phyloP scores from a whole-genome alignment of 2,797 vertebrate species.

The Catharus ustulatus region DNA sequence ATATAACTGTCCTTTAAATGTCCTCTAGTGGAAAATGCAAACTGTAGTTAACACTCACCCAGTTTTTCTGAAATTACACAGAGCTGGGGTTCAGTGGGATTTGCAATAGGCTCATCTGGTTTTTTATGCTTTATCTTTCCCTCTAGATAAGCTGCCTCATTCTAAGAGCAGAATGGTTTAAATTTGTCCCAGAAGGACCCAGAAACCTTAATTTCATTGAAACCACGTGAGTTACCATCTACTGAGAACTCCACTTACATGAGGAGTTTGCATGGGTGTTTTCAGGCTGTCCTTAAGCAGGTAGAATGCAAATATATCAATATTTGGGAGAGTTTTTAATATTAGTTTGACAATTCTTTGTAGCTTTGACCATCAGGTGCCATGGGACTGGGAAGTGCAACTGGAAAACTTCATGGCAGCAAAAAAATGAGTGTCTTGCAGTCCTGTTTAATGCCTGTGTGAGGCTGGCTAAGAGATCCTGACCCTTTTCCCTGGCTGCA shows the following conservation, averaged over 20 bases:
- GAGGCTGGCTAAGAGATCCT: background rate
- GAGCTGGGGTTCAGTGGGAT: background rate
- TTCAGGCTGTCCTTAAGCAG: background rate
- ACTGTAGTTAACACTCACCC: background rate
- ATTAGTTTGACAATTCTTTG: background rate
- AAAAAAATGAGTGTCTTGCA: background rate
- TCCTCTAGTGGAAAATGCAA: background rate
- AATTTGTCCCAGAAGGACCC: background rate
- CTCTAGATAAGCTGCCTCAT: background rate
- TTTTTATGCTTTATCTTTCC: background rate
- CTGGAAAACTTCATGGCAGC: background rate
- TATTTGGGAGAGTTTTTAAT: background rate
- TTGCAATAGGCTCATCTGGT: background rate
- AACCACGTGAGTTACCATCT: background rate
- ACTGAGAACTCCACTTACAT: background rate
- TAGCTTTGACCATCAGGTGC: background rate
- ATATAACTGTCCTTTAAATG: background rate
- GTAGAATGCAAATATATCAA: background rate
- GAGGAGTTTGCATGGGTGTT: background rate
- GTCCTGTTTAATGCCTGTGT: background rate
- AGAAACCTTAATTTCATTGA: constrained; percentile 1
- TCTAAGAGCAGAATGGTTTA: background rate
- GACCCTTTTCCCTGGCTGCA: background rate
- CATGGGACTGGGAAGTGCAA: background rate
- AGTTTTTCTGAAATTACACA: background rate